Base-by-base conservation (phyloP, 2,797 vertebrate species). In the Corythornis leucogaster region DNA sequence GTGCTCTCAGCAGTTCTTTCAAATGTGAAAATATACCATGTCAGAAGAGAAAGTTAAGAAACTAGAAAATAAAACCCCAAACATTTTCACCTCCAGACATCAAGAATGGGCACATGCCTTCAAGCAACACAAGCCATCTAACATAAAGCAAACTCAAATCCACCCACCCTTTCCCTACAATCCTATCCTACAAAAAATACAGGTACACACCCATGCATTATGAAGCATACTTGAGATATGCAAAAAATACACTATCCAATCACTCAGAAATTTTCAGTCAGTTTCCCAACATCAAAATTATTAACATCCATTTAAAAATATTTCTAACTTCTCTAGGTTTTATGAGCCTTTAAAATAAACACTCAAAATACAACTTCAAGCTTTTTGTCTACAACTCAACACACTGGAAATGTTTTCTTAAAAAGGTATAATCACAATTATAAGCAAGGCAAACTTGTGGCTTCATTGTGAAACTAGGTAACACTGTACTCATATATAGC, bases 401-500 rank as follows among this genome's bases (percentile, higher is more conserved):
- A 66, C 5, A 6, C 5, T 17, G 17, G 3, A 74, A 74, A 40
- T 30, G 5, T 38, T 77, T 82, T 45, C 33, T 62, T 62, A 13
- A 20, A 80, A 31, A 24, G 6, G 7, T 62, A 59, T 19, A 30
- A 71, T 45, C 28, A 48, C 40, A 63, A 67, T 42, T 61, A 45
- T 6, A 46, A 88, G 21, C 3, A 35, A 58, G 33, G 12, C 15
- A 58, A 83, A 53, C 15, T 16, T 64, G 18, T 7, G 12, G 4
- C 74, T 19, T 22, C 14, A 35, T 11, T 67, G 13, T 8, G 17
- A 22, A 57, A 12, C 28, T 22, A 67, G 31, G 17, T 73, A 33
- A 40, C 8, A 12, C 13, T 3, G 1, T 2, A 3, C 5, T 14
- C 0, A 2, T 21, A 11, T 43, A 63, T 4, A 50, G 7, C 11